phyloP scores from a whole-genome alignment of 2,113 vertebrate genomes.

The Spea multiplicata region DNA sequence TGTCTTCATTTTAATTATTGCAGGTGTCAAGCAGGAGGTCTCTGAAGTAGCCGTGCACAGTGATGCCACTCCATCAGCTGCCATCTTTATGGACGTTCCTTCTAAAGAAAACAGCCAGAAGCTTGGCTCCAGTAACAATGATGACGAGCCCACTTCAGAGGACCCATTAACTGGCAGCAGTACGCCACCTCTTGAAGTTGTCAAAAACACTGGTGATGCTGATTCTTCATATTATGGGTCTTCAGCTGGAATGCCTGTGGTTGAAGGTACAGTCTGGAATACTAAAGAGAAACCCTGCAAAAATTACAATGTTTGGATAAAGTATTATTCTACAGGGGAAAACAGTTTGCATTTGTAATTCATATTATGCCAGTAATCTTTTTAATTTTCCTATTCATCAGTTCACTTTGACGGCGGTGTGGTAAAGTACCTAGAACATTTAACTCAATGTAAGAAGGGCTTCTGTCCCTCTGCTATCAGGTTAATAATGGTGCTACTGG shows the following conservation, averaged over 20 bases:
- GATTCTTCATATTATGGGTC: conserved; percentile 26
- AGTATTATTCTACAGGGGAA: no score
- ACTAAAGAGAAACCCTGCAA: not conserved
- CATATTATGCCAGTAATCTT: no score
- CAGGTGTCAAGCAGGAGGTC: conserved; percentile 57
- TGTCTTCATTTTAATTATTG: not conserved
- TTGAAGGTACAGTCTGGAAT: conserved; percentile 53
- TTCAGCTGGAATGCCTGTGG: not conserved
- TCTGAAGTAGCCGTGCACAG: conserved; percentile 47
- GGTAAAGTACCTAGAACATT: no score
- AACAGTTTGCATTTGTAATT: no score
- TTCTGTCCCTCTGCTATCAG: no score
- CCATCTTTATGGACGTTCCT: conserved; percentile 37
- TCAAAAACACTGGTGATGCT: conserved; percentile 37
- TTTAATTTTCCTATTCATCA: no score
- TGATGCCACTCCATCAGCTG: conserved; percentile 40
- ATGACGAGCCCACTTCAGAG: conserved; percentile 29
- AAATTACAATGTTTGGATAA: no score
- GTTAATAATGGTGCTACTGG: no score
- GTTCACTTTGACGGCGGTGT: no score
- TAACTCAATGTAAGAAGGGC: no score
- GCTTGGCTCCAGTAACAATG: conserved; percentile 29
- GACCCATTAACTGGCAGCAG: not conserved
- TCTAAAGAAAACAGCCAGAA: conserved; percentile 26
- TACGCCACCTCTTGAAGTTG: conserved; percentile 42